Conservation (phyloP, 1,140 invertebrate species). For the Aphelenchoides avenae region DNA sequence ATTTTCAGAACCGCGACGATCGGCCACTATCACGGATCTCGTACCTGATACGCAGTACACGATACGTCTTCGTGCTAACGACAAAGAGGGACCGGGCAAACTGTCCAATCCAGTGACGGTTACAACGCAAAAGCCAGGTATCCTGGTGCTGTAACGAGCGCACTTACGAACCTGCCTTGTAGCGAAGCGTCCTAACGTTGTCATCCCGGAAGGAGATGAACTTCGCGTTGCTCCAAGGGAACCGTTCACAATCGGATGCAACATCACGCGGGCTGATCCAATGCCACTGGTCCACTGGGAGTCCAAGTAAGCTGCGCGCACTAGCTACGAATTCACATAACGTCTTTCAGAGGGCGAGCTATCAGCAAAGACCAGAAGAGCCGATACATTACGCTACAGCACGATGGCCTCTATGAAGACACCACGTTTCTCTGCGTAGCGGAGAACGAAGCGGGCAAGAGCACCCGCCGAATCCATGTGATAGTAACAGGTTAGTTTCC, state of each 20-base stretch:
- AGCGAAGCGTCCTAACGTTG: slow-evolving; percentile 47
- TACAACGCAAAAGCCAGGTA: slow-evolving; percentile 49
- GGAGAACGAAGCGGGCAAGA: slow-evolving; percentile 57
- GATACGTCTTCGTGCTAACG: slow-evolving; percentile 55
- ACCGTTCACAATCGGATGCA: slow-evolving; percentile 50
- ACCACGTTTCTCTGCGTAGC: slow-evolving; percentile 55
- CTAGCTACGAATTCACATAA: no score
- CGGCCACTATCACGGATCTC: slow-evolving; percentile 41
- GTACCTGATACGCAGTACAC: slow-evolving; percentile 50
- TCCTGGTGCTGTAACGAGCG: slow-evolving; percentile 5
- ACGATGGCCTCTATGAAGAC: slow-evolving; percentile 50
- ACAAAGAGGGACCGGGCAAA: slow-evolving; percentile 53
- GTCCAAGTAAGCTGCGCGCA: slow-evolving; percentile 8
- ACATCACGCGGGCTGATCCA: slow-evolving; percentile 54
- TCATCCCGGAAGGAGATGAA: slow-evolving; percentile 53
- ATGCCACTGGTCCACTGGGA: slow-evolving; percentile 38
- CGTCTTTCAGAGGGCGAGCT: slow-evolving; percentile 39
- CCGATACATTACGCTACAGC: slow-evolving; percentile 50
- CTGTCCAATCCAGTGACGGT: slow-evolving; percentile 53
- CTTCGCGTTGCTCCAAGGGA: slow-evolving; percentile 45
- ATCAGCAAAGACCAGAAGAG: slow-evolving; percentile 44
- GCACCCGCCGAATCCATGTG: slow-evolving; percentile 44
- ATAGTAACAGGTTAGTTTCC: slow-evolving; percentile 37
- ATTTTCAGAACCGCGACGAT: slow-evolving; percentile 44
- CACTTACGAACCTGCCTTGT: slow-evolving; percentile 17